These are phyloP conservation scores for Leptodactylus fallax DNA, from an alignment of 2,797 vertebrate species.

Conservation along the genomic window DNA sequence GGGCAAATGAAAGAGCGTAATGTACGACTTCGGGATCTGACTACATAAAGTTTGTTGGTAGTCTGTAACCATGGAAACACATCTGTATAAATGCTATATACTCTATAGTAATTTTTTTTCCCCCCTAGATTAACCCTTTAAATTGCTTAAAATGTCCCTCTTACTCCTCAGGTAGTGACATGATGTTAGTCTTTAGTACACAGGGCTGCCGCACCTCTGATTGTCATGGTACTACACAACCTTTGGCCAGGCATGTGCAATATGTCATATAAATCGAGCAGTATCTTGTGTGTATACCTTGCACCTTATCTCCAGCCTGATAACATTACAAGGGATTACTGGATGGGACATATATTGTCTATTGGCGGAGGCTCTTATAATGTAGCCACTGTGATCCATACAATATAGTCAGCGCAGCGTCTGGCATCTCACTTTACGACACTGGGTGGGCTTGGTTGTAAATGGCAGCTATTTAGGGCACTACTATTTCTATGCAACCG, in stretches of 20 bases:
- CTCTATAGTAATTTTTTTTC: background rate
- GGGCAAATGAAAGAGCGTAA: background rate
- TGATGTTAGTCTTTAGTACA: too few species aligned
- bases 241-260: background rate
- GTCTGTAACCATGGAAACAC: background rate
- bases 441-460: too few species aligned
- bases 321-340: background rate
- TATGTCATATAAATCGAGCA: background rate
- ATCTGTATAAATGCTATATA: too few species aligned
- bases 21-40: background rate
- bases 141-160: background rate
- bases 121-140: too few species aligned
- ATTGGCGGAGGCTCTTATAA: too few species aligned
- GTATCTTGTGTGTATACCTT: background rate
- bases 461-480: background rate
- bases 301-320: background rate
- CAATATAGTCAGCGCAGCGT: too few species aligned
- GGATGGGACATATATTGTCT: background rate
- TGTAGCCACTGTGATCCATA: too few species aligned
- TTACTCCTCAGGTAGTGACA: background rate
- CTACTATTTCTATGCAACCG: background rate
- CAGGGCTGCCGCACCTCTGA: background rate
- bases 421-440: too few species aligned
- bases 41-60: background rate
- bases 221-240: background rate